Percentiles rank a stretch among this genome's conserved stretches.
phyloP scores from a whole-genome alignment of 2,113 vertebrate species.

The Saguinus midas region DNA sequence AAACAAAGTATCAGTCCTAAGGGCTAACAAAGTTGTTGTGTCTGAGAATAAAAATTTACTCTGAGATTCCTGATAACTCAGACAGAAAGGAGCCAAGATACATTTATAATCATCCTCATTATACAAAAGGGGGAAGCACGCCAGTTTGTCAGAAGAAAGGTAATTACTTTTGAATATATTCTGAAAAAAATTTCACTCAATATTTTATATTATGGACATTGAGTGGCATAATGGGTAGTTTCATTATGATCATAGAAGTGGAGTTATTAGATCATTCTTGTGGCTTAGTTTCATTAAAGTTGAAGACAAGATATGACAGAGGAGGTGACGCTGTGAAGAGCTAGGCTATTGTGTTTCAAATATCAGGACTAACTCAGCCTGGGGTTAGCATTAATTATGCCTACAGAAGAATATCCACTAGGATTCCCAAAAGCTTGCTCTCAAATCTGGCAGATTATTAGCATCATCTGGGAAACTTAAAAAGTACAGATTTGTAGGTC shows the following conservation, averaged over 20 bases:
- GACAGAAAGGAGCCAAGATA: background rate
- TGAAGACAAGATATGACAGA: background rate
- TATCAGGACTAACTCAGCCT: background rate
- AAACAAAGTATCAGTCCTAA: slow-evolving; percentile 16
- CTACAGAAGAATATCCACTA: background rate
- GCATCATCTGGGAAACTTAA: background rate
- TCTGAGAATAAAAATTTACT: slow-evolving; percentile 44
- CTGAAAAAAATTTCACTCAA: background rate
- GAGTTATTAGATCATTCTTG: background rate
- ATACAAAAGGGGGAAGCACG: background rate
- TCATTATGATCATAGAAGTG: background rate
- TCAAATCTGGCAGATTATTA: background rate
- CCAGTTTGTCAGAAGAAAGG: background rate
- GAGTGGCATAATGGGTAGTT: background rate
- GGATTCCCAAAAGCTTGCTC: background rate
- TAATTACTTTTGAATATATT: slow-evolving; percentile 29
- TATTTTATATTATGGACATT: background rate
- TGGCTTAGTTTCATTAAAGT: background rate
- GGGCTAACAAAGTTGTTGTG: background rate
- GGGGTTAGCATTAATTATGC: background rate
- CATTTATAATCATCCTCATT: slow-evolving; percentile 4
- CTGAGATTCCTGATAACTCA: background rate
- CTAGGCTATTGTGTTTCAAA: background rate
- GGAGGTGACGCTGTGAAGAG: background rate
- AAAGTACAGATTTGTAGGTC: background rate